A percentile compares a stretch with the other conserved stretches of the same genome.
phyloP scores from a whole-genome alignment of 2,113 vertebrate genomes.

The Odocoileus virginianus region DNA sequence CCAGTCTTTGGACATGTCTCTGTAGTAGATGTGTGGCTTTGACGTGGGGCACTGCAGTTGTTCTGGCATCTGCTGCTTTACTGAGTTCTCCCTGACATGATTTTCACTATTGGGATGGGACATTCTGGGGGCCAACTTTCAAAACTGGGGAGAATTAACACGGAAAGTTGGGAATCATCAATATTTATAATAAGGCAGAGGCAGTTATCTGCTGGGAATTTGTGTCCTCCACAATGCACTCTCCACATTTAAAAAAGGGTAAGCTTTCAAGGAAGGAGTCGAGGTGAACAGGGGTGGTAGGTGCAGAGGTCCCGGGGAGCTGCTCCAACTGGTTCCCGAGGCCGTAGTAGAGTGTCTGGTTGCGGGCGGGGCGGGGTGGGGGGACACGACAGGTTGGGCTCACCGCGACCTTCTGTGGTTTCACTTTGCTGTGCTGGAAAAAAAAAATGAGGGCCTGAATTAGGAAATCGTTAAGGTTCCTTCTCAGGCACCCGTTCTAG shows the following conservation, averaged over 20 bases:
- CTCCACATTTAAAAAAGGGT: not conserved
- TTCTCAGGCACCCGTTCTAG: not conserved
- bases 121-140: not conserved
- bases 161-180: not conserved
- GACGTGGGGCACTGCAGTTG: not conserved
- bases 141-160: not conserved
- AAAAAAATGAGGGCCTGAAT: not conserved
- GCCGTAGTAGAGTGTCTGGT: fast-evolving
- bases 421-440: not conserved
- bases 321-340: not conserved
- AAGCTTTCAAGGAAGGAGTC: not conserved
- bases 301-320: not conserved
- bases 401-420: not conserved
- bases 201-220: not conserved
- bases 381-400: not conserved
- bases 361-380: fast-evolving
- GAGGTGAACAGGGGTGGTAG: not conserved
- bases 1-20: not conserved
- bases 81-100: not conserved
- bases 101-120: not conserved
- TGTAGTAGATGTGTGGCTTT: not conserved
- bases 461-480: not conserved
- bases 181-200: conserved; percentile 8
- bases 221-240: not conserved
- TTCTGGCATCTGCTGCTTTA: not conserved